Evolutionary conservation across 1,140 invertebrate genomes (phyloP).

Genomic region (Lepidotrigona ventralis): DNA sequence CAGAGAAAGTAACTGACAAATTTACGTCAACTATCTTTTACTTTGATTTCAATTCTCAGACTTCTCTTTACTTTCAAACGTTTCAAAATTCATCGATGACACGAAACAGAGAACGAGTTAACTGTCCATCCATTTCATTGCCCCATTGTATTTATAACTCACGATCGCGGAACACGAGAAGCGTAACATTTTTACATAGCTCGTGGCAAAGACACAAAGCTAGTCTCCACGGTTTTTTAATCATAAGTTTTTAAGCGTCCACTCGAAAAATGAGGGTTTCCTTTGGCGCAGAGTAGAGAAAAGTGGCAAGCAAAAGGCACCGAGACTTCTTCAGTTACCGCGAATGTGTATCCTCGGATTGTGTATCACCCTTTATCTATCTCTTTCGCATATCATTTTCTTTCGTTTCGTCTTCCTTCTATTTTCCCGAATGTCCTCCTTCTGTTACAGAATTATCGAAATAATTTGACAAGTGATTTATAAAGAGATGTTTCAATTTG

Average conservation of each 20-base stretch:
- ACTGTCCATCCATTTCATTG: too few species aligned
- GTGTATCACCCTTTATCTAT: neutral
- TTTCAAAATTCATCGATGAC: too few species aligned
- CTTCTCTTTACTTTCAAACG: too few species aligned
- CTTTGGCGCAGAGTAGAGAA: neutral
- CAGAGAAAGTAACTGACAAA: too few species aligned
- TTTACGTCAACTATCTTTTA: too few species aligned
- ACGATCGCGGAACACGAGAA: neutral
- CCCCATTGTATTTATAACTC: too few species aligned
- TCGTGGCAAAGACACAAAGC: neutral
- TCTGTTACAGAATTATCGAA: too few species aligned
- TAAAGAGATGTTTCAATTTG: too few species aligned
- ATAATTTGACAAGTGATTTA: too few species aligned
- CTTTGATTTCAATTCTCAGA: too few species aligned
- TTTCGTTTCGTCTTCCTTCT: neutral
- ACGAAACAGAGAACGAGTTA: too few species aligned
- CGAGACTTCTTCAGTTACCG: neutral
- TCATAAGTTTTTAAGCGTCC: conserved; percentile 6
- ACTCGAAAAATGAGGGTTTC: neutral
- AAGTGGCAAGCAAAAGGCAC: neutral
- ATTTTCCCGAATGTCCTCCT: too few species aligned
- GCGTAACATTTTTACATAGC: neutral
- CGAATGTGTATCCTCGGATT: neutral
- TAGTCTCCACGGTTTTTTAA: neutral
- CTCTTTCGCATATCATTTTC: neutral